Evolutionary conservation across 2,888 invertebrate species (phyloP), one percentile per base, ranked within the genome.

Genomic region (Hypselothyrea guttata): DNA sequence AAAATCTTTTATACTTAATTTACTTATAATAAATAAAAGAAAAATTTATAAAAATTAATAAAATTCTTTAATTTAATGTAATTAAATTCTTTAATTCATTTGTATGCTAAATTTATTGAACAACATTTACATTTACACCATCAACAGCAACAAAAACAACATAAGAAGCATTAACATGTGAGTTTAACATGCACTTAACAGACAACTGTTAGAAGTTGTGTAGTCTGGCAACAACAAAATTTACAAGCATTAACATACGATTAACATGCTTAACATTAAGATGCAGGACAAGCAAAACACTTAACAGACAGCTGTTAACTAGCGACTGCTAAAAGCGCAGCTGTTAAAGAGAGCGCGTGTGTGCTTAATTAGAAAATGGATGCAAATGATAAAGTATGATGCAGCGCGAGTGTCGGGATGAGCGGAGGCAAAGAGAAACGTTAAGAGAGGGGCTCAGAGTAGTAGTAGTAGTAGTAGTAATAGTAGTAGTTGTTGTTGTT

Each of bases 311-410:
- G 63, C 66, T 84, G 78, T 68, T 78, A 78, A 76, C 83, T 30
- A 54, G 40, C 66, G 22, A 81, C 60, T 59, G 49, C 56, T 68
- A 70, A 58, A 66, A 73, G 69, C 72, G 66, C 45, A 45, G 55
- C 7, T 54, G 65, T 72, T 69, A 69, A 72, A 61, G 57, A 65
- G 60, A 62, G 82, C 82, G 5, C 22, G 22, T 34, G 58, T 68
- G 55, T 44, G 84, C 76, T 77, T 65, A 84, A 77, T 76, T 76
- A 72, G 47, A 46, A 54, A 41, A 77, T 57, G 76, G 71, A 85
- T 81, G 81, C 81, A 81, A 86, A 85, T 75, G 73, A 84, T 75
- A 86, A n/a, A 79, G 70, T 65, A 76, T 76, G 75, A 75, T 78
- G 63, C 75, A 83, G 84, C 63, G 72, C 52, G 42, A 37, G 63